Evolutionary conservation across 2,113 vertebrate genomes (phyloP), one percentile per base, ranked within the genome.

Genomic region (Thamnaconus septentrionalis): DNA sequence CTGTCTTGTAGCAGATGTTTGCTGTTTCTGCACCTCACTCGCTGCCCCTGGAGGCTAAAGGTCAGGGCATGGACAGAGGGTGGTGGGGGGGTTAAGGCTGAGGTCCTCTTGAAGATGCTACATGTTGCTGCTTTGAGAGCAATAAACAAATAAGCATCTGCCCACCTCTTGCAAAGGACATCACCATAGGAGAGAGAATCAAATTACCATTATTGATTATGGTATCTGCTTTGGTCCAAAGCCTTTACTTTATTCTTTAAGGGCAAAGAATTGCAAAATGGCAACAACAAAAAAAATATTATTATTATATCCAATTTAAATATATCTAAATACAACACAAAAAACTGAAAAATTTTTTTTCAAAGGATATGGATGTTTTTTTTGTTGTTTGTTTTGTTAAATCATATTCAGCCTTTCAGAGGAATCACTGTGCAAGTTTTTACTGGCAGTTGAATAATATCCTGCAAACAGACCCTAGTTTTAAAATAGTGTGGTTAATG

Each of bases 1-100:
- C 90, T 92, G 91, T 81, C 84, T 79, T 3, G 69, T 53, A 85
- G 87, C 92, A 92, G 92, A 93, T 92, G 92, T 85, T 75, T 71
- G 74, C 75, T 87, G 71, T 80, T 77, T 74, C 82, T 75, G 18
- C 68, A 80, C 73, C 78, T 81, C 74, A 45, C 65, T 79, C 80
- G 71, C 59, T 59, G 60, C 87, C 83, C 86, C 89, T 78, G 63
- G 81, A 86, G 88, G 88, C 75, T 62, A 86, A 72, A 85, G 87
- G 86, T 87, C 82, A 82, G 75, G 42, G 52, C 57, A 61, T 44
- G 80, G 81, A 75, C 79, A 70, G 81, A 89, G 89, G 81, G 59
- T 59, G 61, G 1, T 31, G 18, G 18, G 18, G 18, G 18, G 18
- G 18, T 31, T 31, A 31, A 68, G 64, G 68, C 59, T 77, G 71